These are phyloP conservation scores for Polypedilum pembai DNA, from an alignment of 1,140 invertebrate genomes.

Conservation along the genomic window DNA sequence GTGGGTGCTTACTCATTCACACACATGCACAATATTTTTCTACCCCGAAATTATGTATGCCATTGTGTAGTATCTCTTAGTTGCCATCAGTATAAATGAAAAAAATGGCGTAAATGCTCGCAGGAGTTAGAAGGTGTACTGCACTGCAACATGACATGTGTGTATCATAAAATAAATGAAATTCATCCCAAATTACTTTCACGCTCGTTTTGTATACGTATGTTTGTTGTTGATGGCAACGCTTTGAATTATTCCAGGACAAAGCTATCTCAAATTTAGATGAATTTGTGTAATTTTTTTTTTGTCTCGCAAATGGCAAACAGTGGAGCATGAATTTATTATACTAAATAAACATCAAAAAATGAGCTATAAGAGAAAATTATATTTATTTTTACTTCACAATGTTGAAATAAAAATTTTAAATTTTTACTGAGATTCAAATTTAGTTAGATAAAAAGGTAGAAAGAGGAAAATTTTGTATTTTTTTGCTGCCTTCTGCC, in stretches of 20 bases:
- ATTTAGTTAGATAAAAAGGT: not conserved
- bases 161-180: not conserved
- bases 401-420: no score
- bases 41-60: not conserved
- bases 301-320: not conserved
- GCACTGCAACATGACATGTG: constrained; percentile 16
- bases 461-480: not conserved
- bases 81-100: not conserved
- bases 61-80: not conserved
- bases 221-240: not conserved
- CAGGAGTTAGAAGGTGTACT: not conserved
- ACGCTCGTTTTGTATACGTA: not conserved
- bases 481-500: constrained; percentile 7
- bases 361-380: not conserved
- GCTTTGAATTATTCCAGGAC: not conserved
- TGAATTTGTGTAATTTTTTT: not conserved
- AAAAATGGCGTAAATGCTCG: not conserved
- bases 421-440: no score
- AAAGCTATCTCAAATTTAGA: not conserved
- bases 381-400: not conserved
- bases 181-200: not conserved
- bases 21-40: not conserved
- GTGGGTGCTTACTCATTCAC: not conserved
- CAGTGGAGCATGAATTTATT: constrained; percentile 10
- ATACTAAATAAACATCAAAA: not conserved